Percentiles rank a stretch among this genome's conserved stretches.
Evolutionary conservation across 2,888 invertebrate genomes (phyloP).

Genomic region (Steromphala cineraria): DNA sequence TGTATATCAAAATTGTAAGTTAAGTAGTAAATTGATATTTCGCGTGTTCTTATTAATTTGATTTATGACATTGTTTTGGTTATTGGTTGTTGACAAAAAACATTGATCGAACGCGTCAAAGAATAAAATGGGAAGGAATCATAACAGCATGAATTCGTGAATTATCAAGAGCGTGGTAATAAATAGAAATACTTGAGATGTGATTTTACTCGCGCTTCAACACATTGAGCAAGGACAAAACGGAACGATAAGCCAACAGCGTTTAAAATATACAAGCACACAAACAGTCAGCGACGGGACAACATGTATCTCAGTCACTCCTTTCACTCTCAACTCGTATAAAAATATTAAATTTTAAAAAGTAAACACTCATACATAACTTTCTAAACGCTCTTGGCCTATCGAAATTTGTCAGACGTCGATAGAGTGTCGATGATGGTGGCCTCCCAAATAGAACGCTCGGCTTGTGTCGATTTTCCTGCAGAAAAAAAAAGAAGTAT

Average conservation of each 20-base stretch:
- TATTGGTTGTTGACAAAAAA: too few relatives aligned
- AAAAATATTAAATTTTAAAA: constrained; percentile 3
- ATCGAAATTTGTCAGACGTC: constrained; percentile 11
- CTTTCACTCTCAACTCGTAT: neutral
- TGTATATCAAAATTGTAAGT: too few relatives aligned
- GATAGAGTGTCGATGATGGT: constrained; percentile 10
- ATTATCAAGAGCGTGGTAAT: too few relatives aligned
- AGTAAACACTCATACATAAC: neutral
- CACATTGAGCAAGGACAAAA: neutral
- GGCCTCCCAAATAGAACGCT: constrained; percentile 19
- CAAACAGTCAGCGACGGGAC: neutral
- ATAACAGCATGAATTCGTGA: too few relatives aligned
- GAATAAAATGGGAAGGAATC: too few relatives aligned
- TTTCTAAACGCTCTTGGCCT: constrained; percentile 16
- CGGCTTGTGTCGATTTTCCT: constrained; percentile 24
- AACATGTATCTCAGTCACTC: neutral
- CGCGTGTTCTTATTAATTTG: too few relatives aligned
- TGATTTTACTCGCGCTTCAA: too few relatives aligned
- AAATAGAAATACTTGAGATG: too few relatives aligned
- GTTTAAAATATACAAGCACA: constrained; percentile 1
- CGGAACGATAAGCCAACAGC: constrained; percentile 13
- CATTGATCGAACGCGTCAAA: too few relatives aligned
- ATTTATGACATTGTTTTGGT: too few relatives aligned
- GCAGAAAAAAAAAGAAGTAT: neutral
- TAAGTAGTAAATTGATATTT: too few relatives aligned